A percentile compares a stretch with the other conserved stretches of the same genome.
Evolutionary conservation across 2,113 vertebrate genomes (phyloP).

Genomic region (Petaurus breviceps): DNA sequence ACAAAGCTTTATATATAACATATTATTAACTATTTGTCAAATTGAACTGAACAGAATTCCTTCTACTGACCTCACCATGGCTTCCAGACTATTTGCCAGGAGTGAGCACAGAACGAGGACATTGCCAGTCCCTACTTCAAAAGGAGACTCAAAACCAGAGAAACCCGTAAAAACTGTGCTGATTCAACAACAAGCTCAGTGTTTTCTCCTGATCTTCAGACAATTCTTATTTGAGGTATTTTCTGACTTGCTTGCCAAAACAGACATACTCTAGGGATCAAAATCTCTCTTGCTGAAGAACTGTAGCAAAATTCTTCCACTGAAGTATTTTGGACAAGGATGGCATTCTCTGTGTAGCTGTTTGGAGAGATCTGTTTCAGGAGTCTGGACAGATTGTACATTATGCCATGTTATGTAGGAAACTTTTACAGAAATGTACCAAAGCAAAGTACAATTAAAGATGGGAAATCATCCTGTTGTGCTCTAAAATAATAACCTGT

Average conservation of each 20-base stretch:
- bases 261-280: conserved; percentile 31
- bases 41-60: background rate
- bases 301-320: conserved; percentile 2
- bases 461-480: conserved; percentile 28
- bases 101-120: background rate
- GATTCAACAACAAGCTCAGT: background rate
- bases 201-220: conserved; percentile 26
- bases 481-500: conserved; percentile 51
- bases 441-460: conserved; percentile 28
- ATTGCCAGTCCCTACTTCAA: background rate
- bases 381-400: background rate
- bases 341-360: background rate
- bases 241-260: conserved; percentile 56
- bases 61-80: background rate
- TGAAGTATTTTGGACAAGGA: conserved; percentile 7
- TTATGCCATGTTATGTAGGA: background rate
- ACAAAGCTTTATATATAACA: background rate
- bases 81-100: background rate
- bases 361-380: conserved; percentile 43
- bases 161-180: background rate
- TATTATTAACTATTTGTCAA: background rate
- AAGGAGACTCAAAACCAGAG: background rate
- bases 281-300: conserved; percentile 30
- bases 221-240: conserved; percentile 32
- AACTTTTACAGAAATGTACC: conserved; percentile 18